These are phyloP conservation scores for Dinoponera quadriceps DNA, from an alignment of 1,140 invertebrate species.

Conservation along the genomic window DNA sequence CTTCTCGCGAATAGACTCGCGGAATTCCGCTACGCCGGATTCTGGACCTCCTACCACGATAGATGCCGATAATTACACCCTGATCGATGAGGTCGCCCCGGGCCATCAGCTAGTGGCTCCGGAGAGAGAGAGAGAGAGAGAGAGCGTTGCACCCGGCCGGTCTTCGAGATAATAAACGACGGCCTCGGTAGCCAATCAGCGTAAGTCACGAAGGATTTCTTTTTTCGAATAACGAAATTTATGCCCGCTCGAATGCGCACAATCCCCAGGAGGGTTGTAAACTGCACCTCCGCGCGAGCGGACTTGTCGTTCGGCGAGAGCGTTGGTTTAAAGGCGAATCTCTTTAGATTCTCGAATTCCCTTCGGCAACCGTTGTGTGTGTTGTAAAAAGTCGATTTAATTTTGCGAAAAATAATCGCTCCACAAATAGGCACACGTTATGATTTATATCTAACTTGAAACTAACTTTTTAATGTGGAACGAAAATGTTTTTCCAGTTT, in stretches of 20 bases:
- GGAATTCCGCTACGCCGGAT: slow-evolving; percentile 59
- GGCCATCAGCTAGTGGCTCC: slow-evolving; percentile 61
- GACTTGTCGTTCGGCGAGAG: slow-evolving; percentile 25
- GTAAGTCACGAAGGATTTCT: slow-evolving; percentile 57
- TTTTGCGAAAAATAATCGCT: slow-evolving; percentile 6
- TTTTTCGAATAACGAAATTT: slow-evolving; percentile 63
- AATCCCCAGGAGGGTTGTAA: slow-evolving; percentile 51
- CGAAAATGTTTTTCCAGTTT: too few species aligned
- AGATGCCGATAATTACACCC: slow-evolving; percentile 74
- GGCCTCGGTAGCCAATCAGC: slow-evolving; percentile 55
- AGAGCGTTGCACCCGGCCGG: slow-evolving; percentile 28
- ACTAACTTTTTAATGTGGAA: too few species aligned
- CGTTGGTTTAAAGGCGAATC: not conserved
- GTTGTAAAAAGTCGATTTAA: not conserved
- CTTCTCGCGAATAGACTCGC: slow-evolving; percentile 59
- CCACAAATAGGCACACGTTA: not conserved
- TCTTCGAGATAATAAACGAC: slow-evolving; percentile 60
- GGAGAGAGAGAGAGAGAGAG: not conserved
- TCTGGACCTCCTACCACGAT: slow-evolving; percentile 72
- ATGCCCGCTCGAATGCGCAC: slow-evolving; percentile 26
- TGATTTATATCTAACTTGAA: too few species aligned
- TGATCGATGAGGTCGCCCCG: slow-evolving; percentile 76
- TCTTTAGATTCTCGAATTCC: not conserved
- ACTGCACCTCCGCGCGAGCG: slow-evolving; percentile 26
- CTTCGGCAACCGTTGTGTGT: too few species aligned